phyloP scores from a whole-genome alignment of 2,113 vertebrate species.

The Callionymus lyra region DNA sequence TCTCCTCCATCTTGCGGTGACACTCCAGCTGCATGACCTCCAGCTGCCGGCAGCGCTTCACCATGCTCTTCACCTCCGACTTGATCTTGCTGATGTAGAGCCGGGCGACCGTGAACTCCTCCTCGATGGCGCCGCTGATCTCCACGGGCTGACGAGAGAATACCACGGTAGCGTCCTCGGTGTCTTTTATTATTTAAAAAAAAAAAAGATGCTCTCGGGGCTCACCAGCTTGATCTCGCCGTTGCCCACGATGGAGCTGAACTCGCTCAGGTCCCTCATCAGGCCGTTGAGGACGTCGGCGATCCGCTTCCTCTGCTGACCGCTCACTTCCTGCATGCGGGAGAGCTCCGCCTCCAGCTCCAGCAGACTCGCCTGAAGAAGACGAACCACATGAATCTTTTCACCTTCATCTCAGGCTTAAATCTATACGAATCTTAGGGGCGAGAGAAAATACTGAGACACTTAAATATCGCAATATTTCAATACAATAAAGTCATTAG shows the following conservation, averaged over 20 bases:
- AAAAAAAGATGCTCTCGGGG: neutral
- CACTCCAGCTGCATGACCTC: constrained; percentile 88
- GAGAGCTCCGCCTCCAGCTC: constrained; percentile 84
- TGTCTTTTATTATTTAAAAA: too few species aligned
- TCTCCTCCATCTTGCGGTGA: constrained; percentile 94
- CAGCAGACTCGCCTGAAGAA: constrained; percentile 73
- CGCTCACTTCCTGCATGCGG: constrained; percentile 81
- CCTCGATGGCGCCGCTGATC: constrained; percentile 89
- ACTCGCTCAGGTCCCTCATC: constrained; percentile 90
- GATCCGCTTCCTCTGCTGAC: constrained; percentile 83
- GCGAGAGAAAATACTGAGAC: too few species aligned
- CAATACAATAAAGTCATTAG: too few species aligned
- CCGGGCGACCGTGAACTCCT: constrained; percentile 87
- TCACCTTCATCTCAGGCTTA: too few species aligned
- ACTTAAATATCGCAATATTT: too few species aligned
- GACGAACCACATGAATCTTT: too few species aligned
- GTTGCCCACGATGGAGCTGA: constrained; percentile 86
- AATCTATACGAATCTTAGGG: too few species aligned
- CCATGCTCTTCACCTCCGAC: constrained; percentile 89
- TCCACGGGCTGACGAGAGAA: constrained; percentile 72
- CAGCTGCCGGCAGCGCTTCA: constrained; percentile 86
- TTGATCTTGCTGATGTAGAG: constrained; percentile 95
- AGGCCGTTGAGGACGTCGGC: constrained; percentile 85
- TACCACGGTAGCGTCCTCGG: too few species aligned
- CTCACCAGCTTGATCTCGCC: constrained; percentile 90